Percentiles rank a stretch among this genome's conserved stretches.
These are phyloP conservation scores for Acronicta aceris DNA, from an alignment of 2,888 invertebrate species.

Conservation along the genomic window DNA sequence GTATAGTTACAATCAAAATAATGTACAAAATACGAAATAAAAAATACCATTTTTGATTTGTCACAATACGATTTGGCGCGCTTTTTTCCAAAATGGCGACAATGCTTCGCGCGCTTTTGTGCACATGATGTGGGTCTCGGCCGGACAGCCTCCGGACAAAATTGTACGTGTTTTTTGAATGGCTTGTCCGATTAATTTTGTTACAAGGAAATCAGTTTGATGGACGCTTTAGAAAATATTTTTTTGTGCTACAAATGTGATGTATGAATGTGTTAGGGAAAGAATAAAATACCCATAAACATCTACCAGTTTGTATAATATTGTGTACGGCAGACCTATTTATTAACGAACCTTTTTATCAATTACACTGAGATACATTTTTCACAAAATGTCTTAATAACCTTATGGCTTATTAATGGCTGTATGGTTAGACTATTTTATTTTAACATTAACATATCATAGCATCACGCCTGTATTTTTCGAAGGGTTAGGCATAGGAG, in stretches of 20 bases:
- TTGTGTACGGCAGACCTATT: background rate
- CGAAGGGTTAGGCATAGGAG: no score
- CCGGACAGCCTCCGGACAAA: conserved; percentile 67
- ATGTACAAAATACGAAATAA: conserved; percentile 51
- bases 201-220: conserved; percentile 82
- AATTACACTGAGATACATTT: no score
- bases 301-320: background rate
- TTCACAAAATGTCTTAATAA: no score
- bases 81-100: conserved; percentile 75
- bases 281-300: conserved; percentile 48
- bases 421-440: no score
- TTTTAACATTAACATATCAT: no score
- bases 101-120: conserved; percentile 77
- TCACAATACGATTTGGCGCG: conserved; percentile 72
- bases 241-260: conserved; percentile 60
- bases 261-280: conserved; percentile 56
- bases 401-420: no score
- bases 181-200: conserved; percentile 78
- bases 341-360: background rate
- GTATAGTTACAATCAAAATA: conserved; percentile 9
- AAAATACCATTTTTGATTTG: conserved; percentile 79
- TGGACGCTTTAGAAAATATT: conserved; percentile 78
- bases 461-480: no score
- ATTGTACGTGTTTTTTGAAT: conserved; percentile 81
- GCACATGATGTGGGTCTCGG: conserved; percentile 81